Evolutionary conservation across 2,113 vertebrate species (phyloP), one percentile per base, ranked within the genome.

Genomic region (Nothocercus julius): DNA sequence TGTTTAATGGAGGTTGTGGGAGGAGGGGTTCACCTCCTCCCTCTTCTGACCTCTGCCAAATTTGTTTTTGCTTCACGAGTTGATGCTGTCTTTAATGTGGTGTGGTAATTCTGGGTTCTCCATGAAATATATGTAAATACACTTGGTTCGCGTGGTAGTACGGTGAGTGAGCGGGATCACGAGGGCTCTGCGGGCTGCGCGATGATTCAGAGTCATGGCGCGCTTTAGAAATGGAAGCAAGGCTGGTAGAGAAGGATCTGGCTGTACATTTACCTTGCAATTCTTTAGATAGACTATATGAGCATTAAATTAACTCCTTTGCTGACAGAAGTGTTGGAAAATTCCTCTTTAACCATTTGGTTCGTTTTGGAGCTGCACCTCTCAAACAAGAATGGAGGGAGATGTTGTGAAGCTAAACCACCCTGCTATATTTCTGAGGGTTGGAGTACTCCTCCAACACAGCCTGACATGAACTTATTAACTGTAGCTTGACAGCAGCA

Each of bases 1-100:
- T 4, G 21, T 24, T n/a, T 4, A 18, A 0, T 5, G 5, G 18
- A 58, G 12, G 5, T 0, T 0, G 49, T 25, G 27, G 63, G 34
- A 89, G 17, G 34, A 85, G 82, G n/a, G 3, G 3, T 61, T 87
- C 1, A 0, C 14, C 0, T 17, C 8, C n/a, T 79, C 4, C 38
- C 8, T 8, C 13, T 75, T 79, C 34, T 82, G 42, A 14, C 16
- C 70, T 28, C 25, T 84, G 58, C 19, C 34, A 72, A 80, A 54
- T 40, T 58, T n/a, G 5, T 11, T 90, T 88, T 38, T 88, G 12
- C 22, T 62, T 76, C 19, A 45, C 17, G 7, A 25, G 30, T 51
- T 15, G 11, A 25, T 53, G 15, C 63, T 86, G 42, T 79, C 22
- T 70, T 76, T 36, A 21, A 11, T 13, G 36, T 69, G 78, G 27